These are phyloP conservation scores for Hybos culiciformis DNA, from an alignment of 2,888 invertebrate genomes.

Conservation along the genomic window DNA sequence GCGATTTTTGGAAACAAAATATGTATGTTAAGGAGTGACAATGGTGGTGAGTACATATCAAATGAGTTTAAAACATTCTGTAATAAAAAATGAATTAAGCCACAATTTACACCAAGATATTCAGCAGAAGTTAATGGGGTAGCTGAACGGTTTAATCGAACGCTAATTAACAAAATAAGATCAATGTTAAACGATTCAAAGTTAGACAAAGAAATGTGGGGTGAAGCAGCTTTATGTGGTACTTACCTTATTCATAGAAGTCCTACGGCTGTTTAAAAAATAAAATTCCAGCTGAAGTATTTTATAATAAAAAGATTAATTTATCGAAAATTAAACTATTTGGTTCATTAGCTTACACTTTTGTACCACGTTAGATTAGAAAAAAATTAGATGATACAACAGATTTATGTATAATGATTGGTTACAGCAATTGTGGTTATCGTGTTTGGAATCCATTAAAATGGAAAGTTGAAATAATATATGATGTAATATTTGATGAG, in stretches of 20 bases:
- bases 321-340: too few relatives aligned
- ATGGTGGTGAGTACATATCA: conserved; percentile 24
- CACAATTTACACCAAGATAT: conserved; percentile 28
- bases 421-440: too few relatives aligned
- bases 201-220: background rate
- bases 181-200: conserved; percentile 14
- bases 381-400: too few relatives aligned
- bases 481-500: too few relatives aligned
- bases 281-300: background rate
- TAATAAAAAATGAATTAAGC: conserved; percentile 23
- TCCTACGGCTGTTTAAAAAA: background rate
- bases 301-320: background rate
- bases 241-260: background rate
- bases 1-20: background rate
- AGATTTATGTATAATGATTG: too few relatives aligned
- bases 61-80: conserved; percentile 23
- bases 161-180: conserved; percentile 27
- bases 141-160: conserved; percentile 26
- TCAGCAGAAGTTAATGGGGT: conserved; percentile 31
- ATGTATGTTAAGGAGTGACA: conserved; percentile 22
- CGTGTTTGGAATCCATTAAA: too few relatives aligned
- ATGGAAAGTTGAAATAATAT: too few relatives aligned
- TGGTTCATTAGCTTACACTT: too few relatives aligned
- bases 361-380: too few relatives aligned
- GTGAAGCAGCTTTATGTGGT: background rate